These are phyloP conservation scores for Leptodactylus fallax DNA, from an alignment of 2,797 vertebrate species.

Conservation along the genomic window DNA sequence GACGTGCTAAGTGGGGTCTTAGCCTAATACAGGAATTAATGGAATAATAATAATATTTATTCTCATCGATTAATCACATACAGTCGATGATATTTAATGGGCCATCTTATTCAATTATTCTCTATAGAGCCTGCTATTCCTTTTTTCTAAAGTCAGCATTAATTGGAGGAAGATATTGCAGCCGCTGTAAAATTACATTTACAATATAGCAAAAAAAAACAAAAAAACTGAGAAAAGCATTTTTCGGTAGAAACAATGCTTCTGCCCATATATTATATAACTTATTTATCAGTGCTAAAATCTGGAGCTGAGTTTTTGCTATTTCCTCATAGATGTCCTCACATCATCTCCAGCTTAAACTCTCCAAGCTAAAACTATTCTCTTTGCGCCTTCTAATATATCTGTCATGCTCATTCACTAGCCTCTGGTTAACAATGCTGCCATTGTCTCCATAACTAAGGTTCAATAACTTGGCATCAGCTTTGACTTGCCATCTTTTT, in stretches of 20 bases:
- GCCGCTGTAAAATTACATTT: no score
- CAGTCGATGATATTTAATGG: no score
- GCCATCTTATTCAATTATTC: background rate
- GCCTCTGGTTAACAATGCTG: background rate
- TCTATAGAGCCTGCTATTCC: no score
- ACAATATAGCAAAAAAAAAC: background rate
- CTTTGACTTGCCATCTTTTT: background rate
- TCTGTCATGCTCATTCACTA: conserved; percentile 8
- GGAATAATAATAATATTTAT: no score
- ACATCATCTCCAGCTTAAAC: conserved; percentile 22
- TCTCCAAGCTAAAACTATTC: background rate
- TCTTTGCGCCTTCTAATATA: background rate
- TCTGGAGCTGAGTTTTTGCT: conserved; percentile 13
- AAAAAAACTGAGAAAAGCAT: background rate
- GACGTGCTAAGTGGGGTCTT: no score
- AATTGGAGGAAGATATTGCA: background rate
- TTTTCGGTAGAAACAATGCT: background rate
- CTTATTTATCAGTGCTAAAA: background rate
- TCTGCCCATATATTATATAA: background rate
- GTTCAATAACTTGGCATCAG: conserved; percentile 1
- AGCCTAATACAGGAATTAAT: no score
- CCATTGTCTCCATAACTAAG: background rate
- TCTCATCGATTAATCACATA: no score
- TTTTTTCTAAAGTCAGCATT: background rate
- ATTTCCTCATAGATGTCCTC: conserved; percentile 17